Conservation (phyloP, 2,113 vertebrate genomes). For the Chloropsis hardwickii region DNA sequence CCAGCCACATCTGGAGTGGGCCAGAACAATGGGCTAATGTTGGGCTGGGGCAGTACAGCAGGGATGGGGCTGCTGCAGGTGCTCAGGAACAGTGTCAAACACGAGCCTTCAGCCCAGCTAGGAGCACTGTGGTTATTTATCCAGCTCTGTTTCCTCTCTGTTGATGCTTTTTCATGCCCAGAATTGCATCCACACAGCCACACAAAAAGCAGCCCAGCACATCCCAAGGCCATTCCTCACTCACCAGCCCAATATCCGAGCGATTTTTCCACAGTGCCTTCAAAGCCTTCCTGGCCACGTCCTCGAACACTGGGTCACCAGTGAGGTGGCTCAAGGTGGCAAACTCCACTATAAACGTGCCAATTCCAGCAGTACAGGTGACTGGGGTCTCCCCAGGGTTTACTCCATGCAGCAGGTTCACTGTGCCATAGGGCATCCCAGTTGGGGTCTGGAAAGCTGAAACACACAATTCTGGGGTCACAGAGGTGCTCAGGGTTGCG, state of each 20-base stretch:
- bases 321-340: constrained; percentile 90
- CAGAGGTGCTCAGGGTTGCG: accelerated
- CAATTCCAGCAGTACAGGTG: constrained; percentile 94
- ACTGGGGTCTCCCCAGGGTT: constrained; percentile 91
- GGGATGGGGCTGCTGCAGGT: neutral
- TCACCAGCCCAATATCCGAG: constrained; percentile 94
- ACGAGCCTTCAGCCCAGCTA: accelerated
- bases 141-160: neutral
- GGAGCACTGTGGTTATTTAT: neutral
- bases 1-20: neutral
- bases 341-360: constrained; percentile 97
- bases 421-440: constrained; percentile 96
- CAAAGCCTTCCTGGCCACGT: constrained; percentile 83
- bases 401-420: constrained; percentile 91
- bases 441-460: constrained; percentile 94
- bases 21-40: neutral
- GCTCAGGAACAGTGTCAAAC: neutral
- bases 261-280: constrained; percentile 88
- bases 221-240: neutral
- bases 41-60: neutral
- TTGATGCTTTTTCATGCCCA: neutral
- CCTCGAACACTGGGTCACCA: constrained; percentile 87
- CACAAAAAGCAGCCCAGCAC: neutral
- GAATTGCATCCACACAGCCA: neutral
- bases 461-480: neutral